phyloP scores from a whole-genome alignment of 2,113 vertebrate species.

The Chaetura pelagica region DNA sequence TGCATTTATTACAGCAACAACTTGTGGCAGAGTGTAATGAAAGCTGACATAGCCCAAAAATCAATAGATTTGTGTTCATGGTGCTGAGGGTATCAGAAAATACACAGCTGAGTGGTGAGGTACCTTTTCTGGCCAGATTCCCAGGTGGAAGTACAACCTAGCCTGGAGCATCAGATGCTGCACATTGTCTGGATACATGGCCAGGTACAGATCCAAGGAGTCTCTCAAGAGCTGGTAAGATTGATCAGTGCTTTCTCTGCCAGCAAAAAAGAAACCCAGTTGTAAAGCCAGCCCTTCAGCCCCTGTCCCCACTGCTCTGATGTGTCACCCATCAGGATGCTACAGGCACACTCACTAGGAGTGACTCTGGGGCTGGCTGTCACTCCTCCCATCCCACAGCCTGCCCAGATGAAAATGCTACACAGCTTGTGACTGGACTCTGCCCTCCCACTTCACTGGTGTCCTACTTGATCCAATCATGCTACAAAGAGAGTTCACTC shows the following conservation, averaged over 20 bases:
- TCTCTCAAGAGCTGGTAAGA: constrained; percentile 96
- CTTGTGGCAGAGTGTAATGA: not conserved
- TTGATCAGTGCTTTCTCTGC: constrained; percentile 94
- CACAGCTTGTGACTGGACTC: rapidly evolving
- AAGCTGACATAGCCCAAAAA: not conserved
- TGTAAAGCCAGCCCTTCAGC: not conserved
- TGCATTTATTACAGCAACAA: not conserved
- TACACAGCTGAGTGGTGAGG: constrained; percentile 20
- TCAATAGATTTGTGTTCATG: not conserved
- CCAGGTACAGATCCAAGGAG: constrained; percentile 95
- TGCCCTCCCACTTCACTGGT: not conserved
- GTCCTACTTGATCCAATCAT: not conserved
- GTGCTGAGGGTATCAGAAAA: not conserved
- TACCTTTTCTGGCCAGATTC: constrained; percentile 99
- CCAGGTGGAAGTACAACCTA: constrained; percentile 95
- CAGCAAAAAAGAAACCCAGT: not conserved
- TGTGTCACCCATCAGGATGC: not conserved
- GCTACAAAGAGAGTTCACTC: not conserved
- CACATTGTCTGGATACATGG: constrained; percentile 97
- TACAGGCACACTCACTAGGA: not conserved
- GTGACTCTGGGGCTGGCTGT: rapidly evolving
- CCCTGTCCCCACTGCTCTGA: not conserved
- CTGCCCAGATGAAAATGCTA: not conserved
- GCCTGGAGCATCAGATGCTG: constrained; percentile 96
- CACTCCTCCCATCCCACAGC: not conserved